Base-by-base conservation (phyloP, 2,888 invertebrate species). In the Dolichomitus sp. region DNA sequence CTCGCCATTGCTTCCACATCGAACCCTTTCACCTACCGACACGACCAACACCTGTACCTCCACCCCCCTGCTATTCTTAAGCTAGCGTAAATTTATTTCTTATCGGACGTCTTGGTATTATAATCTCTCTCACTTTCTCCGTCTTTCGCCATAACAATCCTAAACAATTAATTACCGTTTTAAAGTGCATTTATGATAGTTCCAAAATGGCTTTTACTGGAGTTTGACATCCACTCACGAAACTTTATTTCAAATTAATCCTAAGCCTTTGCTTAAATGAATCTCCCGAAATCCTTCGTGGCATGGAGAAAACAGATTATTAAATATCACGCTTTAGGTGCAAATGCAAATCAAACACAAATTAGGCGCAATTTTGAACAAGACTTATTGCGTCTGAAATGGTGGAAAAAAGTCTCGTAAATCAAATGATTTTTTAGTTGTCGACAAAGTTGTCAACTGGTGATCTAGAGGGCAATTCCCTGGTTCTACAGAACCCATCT, bases 31-130 rank as follows among this genome's bases (percentile, higher is more conserved):
- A 30, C 66, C 73, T 74, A 77, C 76, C 54, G 61, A 40, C 40
- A 81, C 23, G 70, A 63, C 70, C 59, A 73, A 81, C 76, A 77
- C 81, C 81, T 77, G 59, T 66, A 54, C 57, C 19, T 59, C 57
- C 50, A 37, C 50, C 14, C 50, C 50, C 63, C 68, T 9, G 33
- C 19, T 11, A 23, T 33, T 30, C 70, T 61, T 50, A 61, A 72
- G 63, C 73, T 63, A 23, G 69, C 77, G 73, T 80, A 80, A 80
- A 83, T 83, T 80, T 83, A 80, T 83, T 73, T 57, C 80, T 83
- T 83, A 77, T 80, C 80, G 73, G 72, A 73, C 54, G 73, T 80
- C 83, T 83, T 83, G 80, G 73, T 77, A 73, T 77, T 73, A 80
- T 33, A 54, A 79, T 75, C 59, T 65, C 40, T 69, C 68, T 73